phyloP scores from a whole-genome alignment of 1,140 invertebrate species.

The Drosophila sucinea region DNA sequence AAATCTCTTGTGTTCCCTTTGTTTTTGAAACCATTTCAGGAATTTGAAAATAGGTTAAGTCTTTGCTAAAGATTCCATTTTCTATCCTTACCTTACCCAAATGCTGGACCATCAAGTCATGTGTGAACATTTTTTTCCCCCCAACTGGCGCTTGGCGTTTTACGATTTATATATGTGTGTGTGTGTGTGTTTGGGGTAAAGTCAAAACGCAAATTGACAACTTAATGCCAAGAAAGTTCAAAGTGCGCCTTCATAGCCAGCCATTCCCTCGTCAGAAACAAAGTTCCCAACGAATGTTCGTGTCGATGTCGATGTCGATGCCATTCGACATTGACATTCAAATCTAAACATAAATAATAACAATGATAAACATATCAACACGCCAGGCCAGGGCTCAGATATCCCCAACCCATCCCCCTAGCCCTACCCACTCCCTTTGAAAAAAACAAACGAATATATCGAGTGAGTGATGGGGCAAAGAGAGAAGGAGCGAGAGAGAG shows the following conservation, averaged over 20 bases:
- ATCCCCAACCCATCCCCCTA: not conserved
- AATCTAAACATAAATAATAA: slow-evolving; percentile 81
- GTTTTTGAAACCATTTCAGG: too few relatives aligned
- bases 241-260: slow-evolving; percentile 44
- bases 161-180: slow-evolving; percentile 20
- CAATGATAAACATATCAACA: slow-evolving; percentile 81
- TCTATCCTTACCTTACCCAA: too few relatives aligned
- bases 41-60: too few relatives aligned
- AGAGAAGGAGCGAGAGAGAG: slow-evolving; percentile 1
- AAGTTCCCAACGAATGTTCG: slow-evolving; percentile 37
- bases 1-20: too few relatives aligned
- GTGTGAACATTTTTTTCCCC: slow-evolving; percentile 1
- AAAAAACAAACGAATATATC: slow-evolving; percentile 34
- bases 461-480: slow-evolving; percentile 23
- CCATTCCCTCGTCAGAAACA: not conserved
- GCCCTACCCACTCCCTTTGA: not conserved
- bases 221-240: slow-evolving; percentile 79
- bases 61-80: too few relatives aligned
- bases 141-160: not conserved
- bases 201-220: slow-evolving; percentile 77
- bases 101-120: not conserved
- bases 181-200: slow-evolving; percentile 35
- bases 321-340: slow-evolving; percentile 76
- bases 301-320: slow-evolving; percentile 30
- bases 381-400: slow-evolving; percentile 35